A percentile compares a stretch with the other conserved stretches of the same genome.
phyloP scores from a whole-genome alignment of 2,113 vertebrate genomes.

The Perognathus longimembris region DNA sequence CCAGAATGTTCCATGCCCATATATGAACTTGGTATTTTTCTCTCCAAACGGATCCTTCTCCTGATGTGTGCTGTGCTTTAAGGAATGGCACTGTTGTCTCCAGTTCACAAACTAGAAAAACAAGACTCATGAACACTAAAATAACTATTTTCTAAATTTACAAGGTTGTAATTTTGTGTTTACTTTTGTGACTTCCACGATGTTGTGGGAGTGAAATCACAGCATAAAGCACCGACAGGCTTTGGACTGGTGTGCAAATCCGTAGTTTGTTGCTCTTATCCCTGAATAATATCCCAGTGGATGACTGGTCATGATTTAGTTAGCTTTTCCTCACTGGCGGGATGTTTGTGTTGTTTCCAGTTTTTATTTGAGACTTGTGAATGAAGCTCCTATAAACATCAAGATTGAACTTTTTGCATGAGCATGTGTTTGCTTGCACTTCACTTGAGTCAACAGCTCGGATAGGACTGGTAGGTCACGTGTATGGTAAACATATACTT shows the following conservation, averaged over 20 bases:
- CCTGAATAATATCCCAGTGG: not conserved
- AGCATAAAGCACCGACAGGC: not conserved
- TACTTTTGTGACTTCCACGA: not conserved
- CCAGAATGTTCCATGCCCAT: no score
- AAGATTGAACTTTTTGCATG: not conserved
- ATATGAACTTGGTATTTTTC: not conserved
- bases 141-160: no score
- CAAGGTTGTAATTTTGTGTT: no score
- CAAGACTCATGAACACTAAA: no score
- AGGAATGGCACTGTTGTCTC: not conserved
- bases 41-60: not conserved
- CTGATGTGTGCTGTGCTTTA: not conserved
- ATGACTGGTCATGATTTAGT: not conserved
- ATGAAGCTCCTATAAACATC: not conserved
- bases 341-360: not conserved
- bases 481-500: no score
- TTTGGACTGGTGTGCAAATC: not conserved
- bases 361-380: slow-evolving; percentile 1
- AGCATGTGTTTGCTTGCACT: not conserved
- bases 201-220: no score
- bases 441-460: not conserved
- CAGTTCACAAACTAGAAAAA: not conserved
- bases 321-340: not conserved
- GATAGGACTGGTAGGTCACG: not conserved
- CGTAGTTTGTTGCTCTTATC: not conserved